These are phyloP conservation scores for Agriopis leucophaearia DNA, from an alignment of 2,888 invertebrate genomes.

Conservation along the genomic window DNA sequence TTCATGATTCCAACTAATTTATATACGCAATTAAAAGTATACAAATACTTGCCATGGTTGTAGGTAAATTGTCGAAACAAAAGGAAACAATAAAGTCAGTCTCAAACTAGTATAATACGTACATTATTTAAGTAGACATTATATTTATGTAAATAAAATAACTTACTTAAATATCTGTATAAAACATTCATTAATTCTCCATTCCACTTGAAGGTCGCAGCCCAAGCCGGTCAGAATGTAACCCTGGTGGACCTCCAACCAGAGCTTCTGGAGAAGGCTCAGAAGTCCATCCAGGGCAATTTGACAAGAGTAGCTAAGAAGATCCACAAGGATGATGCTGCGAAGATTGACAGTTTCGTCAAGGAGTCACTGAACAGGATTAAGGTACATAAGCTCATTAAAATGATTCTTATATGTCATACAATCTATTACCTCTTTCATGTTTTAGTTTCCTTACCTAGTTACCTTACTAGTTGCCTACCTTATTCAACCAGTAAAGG, in stretches of 20 bases:
- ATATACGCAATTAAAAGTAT: no score
- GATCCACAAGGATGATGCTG: conserved; percentile 88
- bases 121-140: no score
- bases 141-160: neutral
- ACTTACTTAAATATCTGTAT: no score
- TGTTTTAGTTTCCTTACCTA: no score
- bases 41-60: no score
- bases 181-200: neutral
- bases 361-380: conserved; percentile 84
- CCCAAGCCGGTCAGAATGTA: conserved; percentile 93
- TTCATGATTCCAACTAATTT: no score
- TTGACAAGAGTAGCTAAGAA: conserved; percentile 93
- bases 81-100: no score
- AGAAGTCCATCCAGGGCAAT: conserved; percentile 89
- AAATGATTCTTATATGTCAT: neutral
- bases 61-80: no score
- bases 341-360: conserved; percentile 89
- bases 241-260: conserved; percentile 92
- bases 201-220: conserved; percentile 91
- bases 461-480: no score
- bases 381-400: conserved; percentile 55
- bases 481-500: no score
- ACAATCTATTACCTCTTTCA: no score
- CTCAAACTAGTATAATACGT: no score
- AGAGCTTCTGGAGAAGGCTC: conserved; percentile 90